These are phyloP conservation scores for Arbacia lixula DNA, from an alignment of 53 echinoderm and acorn worm species.

Conservation along the genomic window DNA sequence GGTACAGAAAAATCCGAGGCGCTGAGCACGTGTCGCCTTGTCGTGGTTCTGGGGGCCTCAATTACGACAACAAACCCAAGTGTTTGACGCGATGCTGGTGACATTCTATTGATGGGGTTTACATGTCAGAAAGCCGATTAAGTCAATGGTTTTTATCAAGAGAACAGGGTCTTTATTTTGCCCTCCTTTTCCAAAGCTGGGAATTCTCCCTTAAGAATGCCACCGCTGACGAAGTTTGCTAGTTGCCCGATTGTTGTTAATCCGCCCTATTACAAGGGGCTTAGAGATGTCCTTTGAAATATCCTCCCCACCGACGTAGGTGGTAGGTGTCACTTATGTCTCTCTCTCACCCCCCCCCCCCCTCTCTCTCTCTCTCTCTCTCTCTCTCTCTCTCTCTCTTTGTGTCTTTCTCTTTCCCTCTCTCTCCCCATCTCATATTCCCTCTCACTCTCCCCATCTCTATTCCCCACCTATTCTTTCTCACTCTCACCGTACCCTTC, in stretches of 20 bases:
- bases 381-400: too few relatives aligned
- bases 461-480: too few relatives aligned
- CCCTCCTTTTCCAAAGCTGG: background rate
- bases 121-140: constrained; percentile 26
- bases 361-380: too few relatives aligned
- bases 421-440: too few relatives aligned
- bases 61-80: background rate
- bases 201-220: background rate
- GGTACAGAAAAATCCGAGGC: too few relatives aligned
- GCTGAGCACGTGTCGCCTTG: too few relatives aligned
- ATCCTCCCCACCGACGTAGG: constrained; percentile 21
- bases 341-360: too few relatives aligned
- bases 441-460: too few relatives aligned
- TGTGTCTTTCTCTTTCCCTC: too few relatives aligned
- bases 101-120: background rate
- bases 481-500: too few relatives aligned
- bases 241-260: constrained; percentile 3
- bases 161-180: constrained; percentile 13
- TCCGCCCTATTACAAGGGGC: constrained; percentile 19
- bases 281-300: constrained; percentile 21
- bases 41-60: background rate
- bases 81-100: background rate
- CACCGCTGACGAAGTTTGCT: background rate
- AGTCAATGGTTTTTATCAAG: background rate
- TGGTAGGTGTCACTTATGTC: background rate